Percentiles rank a stretch among this genome's conserved stretches.
phyloP scores from a whole-genome alignment of 2,888 invertebrate species.

The Cephus pulcher region DNA sequence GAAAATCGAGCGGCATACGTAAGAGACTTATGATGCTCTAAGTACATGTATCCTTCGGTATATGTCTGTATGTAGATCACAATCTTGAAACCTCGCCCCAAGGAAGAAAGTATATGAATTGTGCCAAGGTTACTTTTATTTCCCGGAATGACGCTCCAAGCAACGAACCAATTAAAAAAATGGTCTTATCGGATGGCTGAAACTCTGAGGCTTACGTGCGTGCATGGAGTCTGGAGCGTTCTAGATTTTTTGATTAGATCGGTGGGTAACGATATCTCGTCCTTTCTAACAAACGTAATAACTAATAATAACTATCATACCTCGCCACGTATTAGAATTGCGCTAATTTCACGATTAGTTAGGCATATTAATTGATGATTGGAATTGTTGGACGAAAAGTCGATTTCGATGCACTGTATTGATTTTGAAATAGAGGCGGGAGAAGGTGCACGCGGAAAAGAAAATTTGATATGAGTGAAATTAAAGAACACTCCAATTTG shows the following conservation, averaged over 20 bases:
- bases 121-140: slow-evolving; percentile 5
- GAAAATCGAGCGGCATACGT: background rate
- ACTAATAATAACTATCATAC: background rate
- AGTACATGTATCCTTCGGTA: too few relatives aligned
- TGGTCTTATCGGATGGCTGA: background rate
- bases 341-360: background rate
- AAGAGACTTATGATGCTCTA: background rate
- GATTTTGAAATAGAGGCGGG: background rate
- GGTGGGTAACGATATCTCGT: background rate
- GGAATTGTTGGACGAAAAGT: background rate
- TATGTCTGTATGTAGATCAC: background rate
- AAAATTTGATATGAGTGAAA: background rate
- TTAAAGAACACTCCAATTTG: background rate
- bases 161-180: background rate
- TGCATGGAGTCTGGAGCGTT: background rate
- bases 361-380: background rate
- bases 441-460: background rate
- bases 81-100: slow-evolving; percentile 1
- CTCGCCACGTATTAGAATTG: background rate
- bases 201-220: background rate
- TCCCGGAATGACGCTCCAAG: background rate
- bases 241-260: background rate
- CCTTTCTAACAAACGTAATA: background rate
- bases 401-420: background rate
- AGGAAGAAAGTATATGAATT: slow-evolving; percentile 1